phyloP scores from a whole-genome alignment of 2,113 vertebrate genomes.

The Epinephelus lanceolatus region DNA sequence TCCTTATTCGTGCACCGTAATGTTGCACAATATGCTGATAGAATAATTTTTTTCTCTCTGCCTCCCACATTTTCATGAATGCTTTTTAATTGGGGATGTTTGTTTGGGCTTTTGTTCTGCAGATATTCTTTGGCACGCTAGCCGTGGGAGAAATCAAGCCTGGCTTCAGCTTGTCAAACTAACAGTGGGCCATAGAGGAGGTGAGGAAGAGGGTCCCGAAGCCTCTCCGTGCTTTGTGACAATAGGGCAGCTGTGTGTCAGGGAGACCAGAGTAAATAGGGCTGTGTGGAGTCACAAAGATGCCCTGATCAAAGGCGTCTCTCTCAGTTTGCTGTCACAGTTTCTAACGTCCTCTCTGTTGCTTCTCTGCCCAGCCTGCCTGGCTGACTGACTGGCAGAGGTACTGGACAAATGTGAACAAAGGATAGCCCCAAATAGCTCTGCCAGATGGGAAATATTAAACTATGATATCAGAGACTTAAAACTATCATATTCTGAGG shows the following conservation, averaged over 20 bases:
- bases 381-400: constrained; percentile 45
- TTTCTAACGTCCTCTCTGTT: constrained; percentile 48
- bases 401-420: constrained; percentile 32
- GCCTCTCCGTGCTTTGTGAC: constrained; percentile 56
- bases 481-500: too few species aligned
- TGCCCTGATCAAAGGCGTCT: constrained; percentile 72
- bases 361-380: constrained; percentile 40
- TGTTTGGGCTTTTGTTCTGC: constrained; percentile 51
- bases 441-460: too few species aligned
- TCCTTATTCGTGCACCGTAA: constrained; percentile 48
- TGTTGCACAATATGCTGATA: constrained; percentile 66
- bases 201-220: constrained; percentile 62
- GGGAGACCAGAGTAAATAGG: constrained; percentile 67
- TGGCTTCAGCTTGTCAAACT: constrained; percentile 58
- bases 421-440: constrained; percentile 9
- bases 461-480: too few species aligned
- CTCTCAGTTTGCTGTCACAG: constrained; percentile 64
- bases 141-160: constrained; percentile 67
- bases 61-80: constrained; percentile 53
- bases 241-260: constrained; percentile 67
- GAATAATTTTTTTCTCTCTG: constrained; percentile 30
- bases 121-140: constrained; percentile 58
- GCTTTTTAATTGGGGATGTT: constrained; percentile 65
- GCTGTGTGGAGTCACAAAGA: constrained; percentile 72
- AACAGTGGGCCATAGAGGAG: constrained; percentile 69